Evolutionary conservation across 2,888 invertebrate genomes (phyloP).

Genomic region (Apotomis turbidana): DNA sequence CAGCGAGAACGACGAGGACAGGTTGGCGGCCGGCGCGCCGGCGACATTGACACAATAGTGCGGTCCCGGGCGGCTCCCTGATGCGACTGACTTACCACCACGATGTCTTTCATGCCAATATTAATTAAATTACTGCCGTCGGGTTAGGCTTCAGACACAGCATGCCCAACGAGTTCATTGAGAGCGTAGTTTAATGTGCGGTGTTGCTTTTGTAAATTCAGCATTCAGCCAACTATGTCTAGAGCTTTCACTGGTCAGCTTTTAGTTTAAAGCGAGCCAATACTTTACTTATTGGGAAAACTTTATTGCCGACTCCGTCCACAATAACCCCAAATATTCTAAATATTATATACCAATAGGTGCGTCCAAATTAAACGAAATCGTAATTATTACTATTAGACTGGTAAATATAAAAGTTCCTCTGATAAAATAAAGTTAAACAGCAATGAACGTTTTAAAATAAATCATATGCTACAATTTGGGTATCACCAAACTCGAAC

Average conservation of each 20-base stretch:
- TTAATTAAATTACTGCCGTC: slow-evolving; percentile 1
- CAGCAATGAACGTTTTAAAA: too few species aligned
- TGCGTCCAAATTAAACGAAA: too few species aligned
- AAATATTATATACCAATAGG: too few species aligned
- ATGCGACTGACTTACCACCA: slow-evolving; percentile 28
- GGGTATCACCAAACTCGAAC: too few species aligned
- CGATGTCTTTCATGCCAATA: slow-evolving; percentile 3
- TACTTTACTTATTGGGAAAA: not conserved
- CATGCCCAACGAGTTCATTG: slow-evolving; percentile 53
- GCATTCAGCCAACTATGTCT: slow-evolving; percentile 52
- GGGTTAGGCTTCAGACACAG: slow-evolving; percentile 45
- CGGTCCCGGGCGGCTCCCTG: slow-evolving; percentile 57
- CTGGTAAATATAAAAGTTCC: too few species aligned
- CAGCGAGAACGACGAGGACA: slow-evolving; percentile 96
- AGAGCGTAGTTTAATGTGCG: slow-evolving; percentile 62
- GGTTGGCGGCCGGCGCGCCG: slow-evolving; percentile 81
- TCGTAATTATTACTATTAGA: too few species aligned
- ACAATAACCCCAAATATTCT: not conserved
- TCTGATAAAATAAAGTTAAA: too few species aligned
- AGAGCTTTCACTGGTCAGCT: slow-evolving; percentile 66
- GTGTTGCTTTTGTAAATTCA: slow-evolving; percentile 69
- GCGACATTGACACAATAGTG: slow-evolving; percentile 80
- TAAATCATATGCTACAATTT: too few species aligned
- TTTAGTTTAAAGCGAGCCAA: slow-evolving; percentile 32
- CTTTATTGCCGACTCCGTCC: not conserved